A percentile compares a stretch with the other conserved stretches of the same genome.
Conservation (phyloP, 92 coral and sea anemone species). For the Ricordea florida region DNA sequence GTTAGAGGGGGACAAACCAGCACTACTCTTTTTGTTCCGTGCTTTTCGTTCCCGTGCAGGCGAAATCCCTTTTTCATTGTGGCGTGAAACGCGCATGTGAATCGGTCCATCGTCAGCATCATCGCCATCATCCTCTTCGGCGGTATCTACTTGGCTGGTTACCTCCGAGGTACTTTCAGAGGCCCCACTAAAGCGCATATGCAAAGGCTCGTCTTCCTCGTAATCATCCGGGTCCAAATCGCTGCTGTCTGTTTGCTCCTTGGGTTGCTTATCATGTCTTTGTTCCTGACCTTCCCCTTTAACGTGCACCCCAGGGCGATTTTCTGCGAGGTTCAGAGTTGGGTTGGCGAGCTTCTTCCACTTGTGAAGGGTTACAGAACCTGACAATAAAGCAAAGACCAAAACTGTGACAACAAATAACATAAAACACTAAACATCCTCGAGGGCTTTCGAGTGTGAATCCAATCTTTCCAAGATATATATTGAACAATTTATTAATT, state of each 20-base stretch:
- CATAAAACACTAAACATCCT: not conserved
- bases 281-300: conserved; percentile 71
- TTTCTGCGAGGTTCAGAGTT: conserved; percentile 78
- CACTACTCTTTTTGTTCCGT: not conserved
- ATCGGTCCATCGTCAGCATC: conserved; percentile 81
- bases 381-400: conserved; percentile 25
- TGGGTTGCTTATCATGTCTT: conserved; percentile 11
- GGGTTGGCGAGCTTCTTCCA: conserved; percentile 98
- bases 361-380: conserved; percentile 91
- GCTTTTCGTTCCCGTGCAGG: not conserved
- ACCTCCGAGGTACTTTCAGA: not conserved
- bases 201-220: conserved; percentile 73
- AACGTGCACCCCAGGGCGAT: conserved; percentile 95
- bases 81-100: conserved; percentile 43
- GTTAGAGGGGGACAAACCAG: conserved; percentile 42
- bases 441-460: too few relatives aligned
- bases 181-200: conserved; percentile 35
- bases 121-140: conserved; percentile 32
- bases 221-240: conserved; percentile 57
- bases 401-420: not conserved
- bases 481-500: too few relatives aligned
- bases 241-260: conserved; percentile 38
- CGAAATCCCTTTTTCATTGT: not conserved
- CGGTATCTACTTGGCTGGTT: not conserved
- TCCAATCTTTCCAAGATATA: too few relatives aligned